Conservation (phyloP, 2,113 vertebrate species). For the Pelobates fuscus region DNA sequence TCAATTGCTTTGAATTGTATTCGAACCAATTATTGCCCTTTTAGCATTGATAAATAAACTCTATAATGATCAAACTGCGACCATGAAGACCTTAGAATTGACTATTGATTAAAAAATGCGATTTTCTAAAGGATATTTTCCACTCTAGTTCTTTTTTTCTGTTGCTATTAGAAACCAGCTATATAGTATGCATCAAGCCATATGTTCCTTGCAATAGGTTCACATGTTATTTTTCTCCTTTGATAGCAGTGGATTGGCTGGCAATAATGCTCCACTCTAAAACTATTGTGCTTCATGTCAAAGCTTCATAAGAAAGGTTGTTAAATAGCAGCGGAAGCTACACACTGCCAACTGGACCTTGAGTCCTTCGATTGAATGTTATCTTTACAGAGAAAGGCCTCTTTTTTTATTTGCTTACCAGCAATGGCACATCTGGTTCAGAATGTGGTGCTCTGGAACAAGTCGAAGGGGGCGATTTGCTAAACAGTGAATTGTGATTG, state of each 20-base stretch:
- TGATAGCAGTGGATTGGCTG: not conserved
- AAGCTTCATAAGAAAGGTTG: not conserved
- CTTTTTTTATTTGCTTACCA: not conserved
- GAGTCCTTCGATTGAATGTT: constrained; percentile 1
- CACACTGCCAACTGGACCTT: constrained; percentile 9
- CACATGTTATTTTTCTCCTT: not conserved
- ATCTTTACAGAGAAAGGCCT: constrained; percentile 16
- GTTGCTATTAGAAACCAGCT: constrained; percentile 31
- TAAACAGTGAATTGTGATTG: too few species aligned
- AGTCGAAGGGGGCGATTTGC: too few species aligned
- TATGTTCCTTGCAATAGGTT: constrained; percentile 1
- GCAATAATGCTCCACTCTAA: constrained; percentile 2
- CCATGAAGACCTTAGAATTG: not conserved
- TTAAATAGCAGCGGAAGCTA: not conserved
- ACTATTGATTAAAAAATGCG: constrained; percentile 13
- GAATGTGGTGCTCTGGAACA: not conserved
- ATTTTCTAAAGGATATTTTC: constrained; percentile 19
- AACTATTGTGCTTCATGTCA: constrained; percentile 14
- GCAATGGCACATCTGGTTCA: not conserved
- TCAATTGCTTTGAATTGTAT: not conserved
- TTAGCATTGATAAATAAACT: not conserved
- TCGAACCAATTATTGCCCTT: not conserved
- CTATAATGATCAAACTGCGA: not conserved
- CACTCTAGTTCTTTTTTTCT: constrained; percentile 7
- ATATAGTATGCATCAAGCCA: constrained; percentile 13